Evolutionary conservation across 2,113 vertebrate genomes (phyloP).

Genomic region (Brachirus orientalis): DNA sequence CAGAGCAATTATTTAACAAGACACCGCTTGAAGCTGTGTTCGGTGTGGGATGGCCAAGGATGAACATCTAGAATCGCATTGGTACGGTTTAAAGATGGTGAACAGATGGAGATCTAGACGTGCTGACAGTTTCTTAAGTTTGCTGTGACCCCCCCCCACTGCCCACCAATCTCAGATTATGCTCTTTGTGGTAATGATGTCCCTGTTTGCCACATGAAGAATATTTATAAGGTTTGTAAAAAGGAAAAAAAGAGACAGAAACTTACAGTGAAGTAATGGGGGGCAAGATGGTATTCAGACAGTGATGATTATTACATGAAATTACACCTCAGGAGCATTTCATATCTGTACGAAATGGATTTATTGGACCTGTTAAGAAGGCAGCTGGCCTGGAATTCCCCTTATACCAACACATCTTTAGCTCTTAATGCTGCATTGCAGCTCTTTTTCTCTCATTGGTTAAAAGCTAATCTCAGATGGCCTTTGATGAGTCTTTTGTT

Average conservation of each 20-base stretch:
- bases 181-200: slow-evolving; percentile 10
- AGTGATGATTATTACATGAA: neutral
- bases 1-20: neutral
- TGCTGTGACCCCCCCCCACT: slow-evolving; percentile 42
- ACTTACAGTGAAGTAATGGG: neutral
- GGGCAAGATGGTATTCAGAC: neutral
- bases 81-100: slow-evolving; percentile 59
- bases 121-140: slow-evolving; percentile 66
- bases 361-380: slow-evolving; percentile 28
- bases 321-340: neutral
- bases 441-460: slow-evolving; percentile 37
- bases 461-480: slow-evolving; percentile 44
- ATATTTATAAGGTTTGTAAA: neutral
- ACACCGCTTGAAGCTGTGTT: neutral
- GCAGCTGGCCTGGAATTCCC: slow-evolving; percentile 64
- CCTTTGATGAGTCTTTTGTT: slow-evolving; percentile 28
- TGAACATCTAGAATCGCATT: slow-evolving; percentile 11
- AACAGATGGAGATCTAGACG: slow-evolving; percentile 81
- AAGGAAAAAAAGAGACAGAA: neutral
- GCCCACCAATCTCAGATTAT: slow-evolving; percentile 46
- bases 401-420: slow-evolving; percentile 37
- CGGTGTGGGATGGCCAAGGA: slow-evolving; percentile 1
- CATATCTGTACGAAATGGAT: slow-evolving; percentile 27
- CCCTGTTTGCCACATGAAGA: slow-evolving; percentile 19
- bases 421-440: slow-evolving; percentile 21